A percentile compares a stretch with the other conserved stretches of the same genome.
phyloP scores from a whole-genome alignment of 1,140 invertebrate genomes.

The Globodera rostochiensis region DNA sequence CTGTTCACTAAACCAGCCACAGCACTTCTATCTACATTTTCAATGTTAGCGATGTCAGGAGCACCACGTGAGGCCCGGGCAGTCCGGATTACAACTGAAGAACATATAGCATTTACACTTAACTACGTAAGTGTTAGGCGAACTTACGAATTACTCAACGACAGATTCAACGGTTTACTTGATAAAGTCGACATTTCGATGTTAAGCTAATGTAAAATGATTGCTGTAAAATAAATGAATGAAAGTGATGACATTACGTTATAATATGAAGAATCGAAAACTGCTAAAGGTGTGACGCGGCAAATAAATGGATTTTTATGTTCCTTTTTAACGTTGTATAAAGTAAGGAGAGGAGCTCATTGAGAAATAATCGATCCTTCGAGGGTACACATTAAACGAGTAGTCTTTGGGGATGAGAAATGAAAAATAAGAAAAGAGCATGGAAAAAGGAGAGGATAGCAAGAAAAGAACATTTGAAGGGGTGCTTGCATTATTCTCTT shows the following conservation, averaged over 20 bases:
- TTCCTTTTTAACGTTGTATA: no score
- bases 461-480: no score
- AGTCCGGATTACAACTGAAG: slow-evolving; percentile 50
- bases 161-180: slow-evolving; percentile 33
- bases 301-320: no score
- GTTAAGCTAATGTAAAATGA: background rate
- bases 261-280: slow-evolving; percentile 3
- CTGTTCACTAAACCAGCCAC: slow-evolving; percentile 50
- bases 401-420: no score
- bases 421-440: no score
- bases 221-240: slow-evolving; percentile 6
- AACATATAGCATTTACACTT: background rate
- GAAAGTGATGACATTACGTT: no score
- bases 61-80: slow-evolving; percentile 52
- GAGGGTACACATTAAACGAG: no score
- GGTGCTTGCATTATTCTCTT: no score
- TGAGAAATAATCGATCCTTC: no score
- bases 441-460: no score
- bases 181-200: slow-evolving; percentile 37
- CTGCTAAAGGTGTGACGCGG: slow-evolving; percentile 1
- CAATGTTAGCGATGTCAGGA: slow-evolving; percentile 50
- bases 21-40: slow-evolving; percentile 37
- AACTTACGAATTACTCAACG: slow-evolving; percentile 41
- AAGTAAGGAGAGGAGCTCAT: no score
- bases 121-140: background rate